Evolutionary conservation across 2,113 vertebrate species (phyloP), one percentile per base, ranked within the genome.

Genomic region (Crotalus tigris): DNA sequence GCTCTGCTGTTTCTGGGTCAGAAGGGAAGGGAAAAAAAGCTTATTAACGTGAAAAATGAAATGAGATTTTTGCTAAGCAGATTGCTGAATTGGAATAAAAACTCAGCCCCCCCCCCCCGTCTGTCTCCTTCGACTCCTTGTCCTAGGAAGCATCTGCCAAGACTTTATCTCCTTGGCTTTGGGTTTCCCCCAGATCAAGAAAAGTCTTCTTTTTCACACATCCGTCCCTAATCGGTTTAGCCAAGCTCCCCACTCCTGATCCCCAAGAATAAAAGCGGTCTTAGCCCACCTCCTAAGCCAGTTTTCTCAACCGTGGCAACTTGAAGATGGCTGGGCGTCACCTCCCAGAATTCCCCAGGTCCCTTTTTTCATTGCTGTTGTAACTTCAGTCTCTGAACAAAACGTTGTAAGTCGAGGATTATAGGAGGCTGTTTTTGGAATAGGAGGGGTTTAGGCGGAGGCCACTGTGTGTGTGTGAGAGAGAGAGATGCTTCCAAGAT

Each of bases 1-100:
- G 92, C 95, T 92, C 33, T 93, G 94, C 54, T 75, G 94, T 96
- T 96, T 96, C 95, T 94, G 94, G 97, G 29, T 51, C 29, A 88
- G 90, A 95, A 90, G 95, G 95, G 95, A 49, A 97, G 96, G 94
- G 95, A 96, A 94, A 95, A 89, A 96, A 97, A 95, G 95, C 95
- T 96, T 96, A 97, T 96, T 94, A 92, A 92, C 1, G 10, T 94
- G 94, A 94, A 93, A 95, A 91, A 91, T n/a, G 90, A 96, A 96
- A 96, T 88, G 96, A 95, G 96, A 95, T 90, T 94, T 96, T 89
- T 53, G 87, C 90, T 93, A 96, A 96, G 96, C 92, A 93, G 93
- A 89, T 96, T 85, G 81, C 91, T 0, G 44, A 44, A 61, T 81
- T 46, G 33, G 64, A 59, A 90, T 85, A 92, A 92, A 92, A 90